A percentile compares a stretch with the other conserved stretches of the same genome.
Conservation (phyloP, 2,797 vertebrate genomes). For the Sebastes minor region DNA sequence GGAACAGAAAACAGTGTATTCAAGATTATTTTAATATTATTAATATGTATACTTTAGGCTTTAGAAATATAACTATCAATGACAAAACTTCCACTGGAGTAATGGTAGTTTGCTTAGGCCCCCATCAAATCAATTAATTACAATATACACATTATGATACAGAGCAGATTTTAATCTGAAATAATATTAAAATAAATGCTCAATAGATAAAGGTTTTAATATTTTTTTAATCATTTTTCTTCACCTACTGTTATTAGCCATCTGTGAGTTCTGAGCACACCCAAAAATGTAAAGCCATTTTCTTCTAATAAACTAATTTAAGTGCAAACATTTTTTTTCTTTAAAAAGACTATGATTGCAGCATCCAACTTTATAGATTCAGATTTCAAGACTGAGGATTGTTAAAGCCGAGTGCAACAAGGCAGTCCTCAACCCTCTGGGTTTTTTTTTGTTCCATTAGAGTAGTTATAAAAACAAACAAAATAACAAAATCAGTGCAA, state of each 20-base stretch:
- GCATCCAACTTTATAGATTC: slow-evolving; percentile 91
- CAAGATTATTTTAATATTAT: slow-evolving; percentile 93
- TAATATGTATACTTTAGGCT: slow-evolving; percentile 90
- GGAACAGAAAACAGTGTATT: slow-evolving; percentile 86
- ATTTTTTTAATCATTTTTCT: slow-evolving; percentile 73
- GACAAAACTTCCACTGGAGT: slow-evolving; percentile 89
- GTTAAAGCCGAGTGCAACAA: slow-evolving; percentile 83
- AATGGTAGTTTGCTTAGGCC: slow-evolving; percentile 85
- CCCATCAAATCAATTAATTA: slow-evolving; percentile 89
- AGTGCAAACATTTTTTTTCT: slow-evolving; percentile 90
- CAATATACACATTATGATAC: slow-evolving; percentile 92
- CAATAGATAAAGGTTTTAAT: slow-evolving; percentile 91
- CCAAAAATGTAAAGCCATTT: slow-evolving; percentile 88
- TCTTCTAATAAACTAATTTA: slow-evolving; percentile 90
- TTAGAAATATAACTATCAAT: slow-evolving; percentile 95
- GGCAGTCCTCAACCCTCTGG: slow-evolving; percentile 82
- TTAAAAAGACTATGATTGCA: slow-evolving; percentile 88
- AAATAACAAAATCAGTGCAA: slow-evolving; percentile 92
- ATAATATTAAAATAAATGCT: slow-evolving; percentile 97
- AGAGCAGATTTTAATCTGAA: slow-evolving; percentile 90
- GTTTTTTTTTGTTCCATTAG: slow-evolving; percentile 74
- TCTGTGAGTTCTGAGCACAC: slow-evolving; percentile 85
- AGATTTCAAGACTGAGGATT: slow-evolving; percentile 86
- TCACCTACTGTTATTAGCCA: slow-evolving; percentile 83
- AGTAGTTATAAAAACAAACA: slow-evolving; percentile 79